Evolutionary conservation across 64 coral and sea anemone genomes (phyloP).

Genomic region (Astreopora myriophthalma): DNA sequence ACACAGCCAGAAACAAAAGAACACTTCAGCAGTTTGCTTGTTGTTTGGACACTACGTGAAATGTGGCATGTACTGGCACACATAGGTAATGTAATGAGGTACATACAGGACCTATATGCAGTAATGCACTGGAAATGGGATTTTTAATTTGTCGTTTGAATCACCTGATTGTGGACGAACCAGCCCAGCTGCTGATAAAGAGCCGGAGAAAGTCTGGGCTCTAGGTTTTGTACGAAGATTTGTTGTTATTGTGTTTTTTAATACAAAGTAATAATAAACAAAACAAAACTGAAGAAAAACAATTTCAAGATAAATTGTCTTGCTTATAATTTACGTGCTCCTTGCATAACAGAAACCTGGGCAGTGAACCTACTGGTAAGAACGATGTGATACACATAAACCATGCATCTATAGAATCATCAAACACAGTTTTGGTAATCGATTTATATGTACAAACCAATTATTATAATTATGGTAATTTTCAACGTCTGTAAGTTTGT

Average conservation of each 20-base stretch:
- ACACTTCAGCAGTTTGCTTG: neutral
- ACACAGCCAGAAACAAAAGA: neutral
- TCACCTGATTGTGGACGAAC: neutral
- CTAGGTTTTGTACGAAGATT: neutral
- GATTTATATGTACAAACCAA: too few relatives aligned
- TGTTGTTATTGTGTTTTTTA: neutral
- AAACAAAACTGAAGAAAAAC: neutral
- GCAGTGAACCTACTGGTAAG: too few relatives aligned
- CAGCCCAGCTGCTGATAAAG: neutral
- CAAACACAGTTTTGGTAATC: too few relatives aligned
- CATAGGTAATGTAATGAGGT: neutral
- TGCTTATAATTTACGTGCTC: too few relatives aligned
- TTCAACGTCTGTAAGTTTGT: too few relatives aligned
- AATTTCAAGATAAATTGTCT: too few relatives aligned
- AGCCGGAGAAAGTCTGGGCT: neutral
- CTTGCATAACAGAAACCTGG: too few relatives aligned
- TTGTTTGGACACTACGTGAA: neutral
- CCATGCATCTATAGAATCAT: too few relatives aligned
- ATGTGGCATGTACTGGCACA: neutral
- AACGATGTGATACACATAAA: too few relatives aligned
- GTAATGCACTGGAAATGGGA: neutral
- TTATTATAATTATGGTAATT: too few relatives aligned
- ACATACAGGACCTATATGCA: neutral
- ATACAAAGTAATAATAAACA: neutral
- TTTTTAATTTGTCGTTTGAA: neutral